Percentiles rank a stretch among this genome's conserved stretches.
phyloP scores from a whole-genome alignment of 2,113 vertebrate genomes.

The Calyptommatus sinebrachiatus region DNA sequence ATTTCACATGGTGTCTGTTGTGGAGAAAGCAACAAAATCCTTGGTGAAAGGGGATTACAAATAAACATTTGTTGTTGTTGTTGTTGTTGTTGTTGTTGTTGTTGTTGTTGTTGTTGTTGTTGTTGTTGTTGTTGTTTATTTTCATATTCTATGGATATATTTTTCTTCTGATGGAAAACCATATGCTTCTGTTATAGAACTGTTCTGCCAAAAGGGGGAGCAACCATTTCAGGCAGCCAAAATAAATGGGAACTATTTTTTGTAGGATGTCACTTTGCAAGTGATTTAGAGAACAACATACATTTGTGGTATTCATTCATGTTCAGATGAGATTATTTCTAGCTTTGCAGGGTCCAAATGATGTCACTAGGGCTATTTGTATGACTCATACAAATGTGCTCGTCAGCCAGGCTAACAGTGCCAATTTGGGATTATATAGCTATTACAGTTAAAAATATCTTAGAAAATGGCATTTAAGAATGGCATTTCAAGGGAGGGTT shows the following conservation, averaged over 20 bases:
- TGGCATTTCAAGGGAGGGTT: background rate
- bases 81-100: too few relatives aligned
- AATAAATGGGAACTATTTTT: background rate
- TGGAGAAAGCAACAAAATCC: too few relatives aligned
- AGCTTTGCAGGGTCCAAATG: background rate
- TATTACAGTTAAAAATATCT: background rate
- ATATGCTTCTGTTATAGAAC: conserved; percentile 20
- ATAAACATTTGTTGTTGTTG: too few relatives aligned
- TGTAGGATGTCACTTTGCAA: conserved; percentile 5
- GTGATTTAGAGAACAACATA: background rate
- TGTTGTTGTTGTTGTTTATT: background rate
- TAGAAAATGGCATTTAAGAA: conserved; percentile 3
- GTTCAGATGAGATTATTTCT: conserved; percentile 13
- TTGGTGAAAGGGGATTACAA: too few relatives aligned
- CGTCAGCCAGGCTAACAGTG: background rate
- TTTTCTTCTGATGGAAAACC: background rate
- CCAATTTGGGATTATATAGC: background rate
- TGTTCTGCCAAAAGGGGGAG: conserved; percentile 13
- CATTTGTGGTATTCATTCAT: background rate
- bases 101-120: too few relatives aligned
- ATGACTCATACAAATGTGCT: conserved; percentile 23
- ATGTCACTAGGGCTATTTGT: background rate
- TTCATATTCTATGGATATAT: background rate
- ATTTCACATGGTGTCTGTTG: too few relatives aligned
- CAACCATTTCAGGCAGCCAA: conserved; percentile 15